Base-by-base conservation (phyloP, 2,888 invertebrate species). In the Atrina japonica region DNA sequence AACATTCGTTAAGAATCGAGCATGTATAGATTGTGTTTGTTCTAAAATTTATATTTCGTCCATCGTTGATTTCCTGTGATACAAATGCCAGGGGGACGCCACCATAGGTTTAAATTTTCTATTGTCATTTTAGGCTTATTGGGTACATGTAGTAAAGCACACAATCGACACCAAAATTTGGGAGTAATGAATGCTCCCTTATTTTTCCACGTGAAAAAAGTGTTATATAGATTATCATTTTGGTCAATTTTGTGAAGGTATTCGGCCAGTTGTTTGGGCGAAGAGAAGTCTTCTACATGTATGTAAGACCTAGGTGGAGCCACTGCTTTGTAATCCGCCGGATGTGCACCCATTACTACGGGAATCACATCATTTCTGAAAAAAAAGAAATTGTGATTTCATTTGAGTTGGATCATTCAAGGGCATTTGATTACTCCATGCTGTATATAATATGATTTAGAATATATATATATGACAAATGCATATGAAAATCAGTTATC, bases 281-380 rank as follows among this genome's bases (percentile, higher is more conserved):
- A 94, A 25, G 94, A 93, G 89, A 97, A 98, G 90, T 98, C 97
- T 88, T 98, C 97, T 14, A 98, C 96, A 91, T 98, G 97, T 67
- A 98, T 95, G 91, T 96, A 98, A 1, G 97, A 97, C 83, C 96
- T 94, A 88, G 95, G 94, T 0, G 98, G 98, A 6, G 98, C 96
- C 79, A 94, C 94, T 55, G 94, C 93, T 75, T 94, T 95, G 91
- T 98, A 98, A 89, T 98, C 97, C 72, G 95, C 94, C 1, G 96
- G 96, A 65, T 96, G 94, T 0, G 96, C 97, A 1, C 98, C 98
- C 97, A 98, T 97, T 69, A 97, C 97, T 80, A 98, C 96, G 0
- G 98, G 98, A 79, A 98, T 90, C 47, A 97, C 94, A 90, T 96
- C 95, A 83, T 95, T 94, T 68, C 94, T 94, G 74, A 40, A 77